Conservation (phyloP, 2,113 vertebrate genomes). For the Oncorhynchus masou region DNA sequence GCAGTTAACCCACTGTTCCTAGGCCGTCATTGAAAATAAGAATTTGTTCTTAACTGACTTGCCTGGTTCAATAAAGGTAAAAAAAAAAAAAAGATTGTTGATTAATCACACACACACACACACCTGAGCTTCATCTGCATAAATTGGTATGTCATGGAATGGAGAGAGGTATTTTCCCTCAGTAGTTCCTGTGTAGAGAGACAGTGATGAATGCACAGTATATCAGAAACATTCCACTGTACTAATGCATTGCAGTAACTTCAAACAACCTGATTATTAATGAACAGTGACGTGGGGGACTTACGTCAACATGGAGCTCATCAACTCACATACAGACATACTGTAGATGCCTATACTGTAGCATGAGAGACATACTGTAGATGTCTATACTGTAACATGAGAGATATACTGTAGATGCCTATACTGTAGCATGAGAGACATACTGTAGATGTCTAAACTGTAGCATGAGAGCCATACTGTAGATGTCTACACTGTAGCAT, state of each 20-base stretch:
- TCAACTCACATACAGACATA: not conserved
- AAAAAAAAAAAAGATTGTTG: not conserved
- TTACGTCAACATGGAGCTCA: too few species aligned
- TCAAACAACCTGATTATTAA: not conserved
- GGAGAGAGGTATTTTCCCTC: slow-evolving; percentile 89
- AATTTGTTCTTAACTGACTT: too few species aligned
- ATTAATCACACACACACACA: slow-evolving; percentile 14
- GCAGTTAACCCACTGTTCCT: too few species aligned
- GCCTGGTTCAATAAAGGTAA: too few species aligned
- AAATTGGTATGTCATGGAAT: slow-evolving; percentile 91
- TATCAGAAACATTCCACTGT: not conserved
- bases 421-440: not conserved
- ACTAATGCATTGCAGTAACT: not conserved
- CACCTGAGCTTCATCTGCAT: slow-evolving; percentile 83
- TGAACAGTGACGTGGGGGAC: not conserved
- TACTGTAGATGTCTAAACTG: too few species aligned
- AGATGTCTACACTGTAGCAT: too few species aligned
- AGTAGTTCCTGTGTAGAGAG: slow-evolving; percentile 78
- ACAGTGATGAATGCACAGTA: slow-evolving; percentile 14
- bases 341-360: not conserved
- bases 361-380: not conserved
- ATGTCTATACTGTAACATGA: too few species aligned
- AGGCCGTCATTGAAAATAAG: too few species aligned
- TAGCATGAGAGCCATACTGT: not conserved
- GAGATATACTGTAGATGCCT: not conserved